phyloP scores from a whole-genome alignment of 2,888 invertebrate species.

The Cephus nigrinus region DNA sequence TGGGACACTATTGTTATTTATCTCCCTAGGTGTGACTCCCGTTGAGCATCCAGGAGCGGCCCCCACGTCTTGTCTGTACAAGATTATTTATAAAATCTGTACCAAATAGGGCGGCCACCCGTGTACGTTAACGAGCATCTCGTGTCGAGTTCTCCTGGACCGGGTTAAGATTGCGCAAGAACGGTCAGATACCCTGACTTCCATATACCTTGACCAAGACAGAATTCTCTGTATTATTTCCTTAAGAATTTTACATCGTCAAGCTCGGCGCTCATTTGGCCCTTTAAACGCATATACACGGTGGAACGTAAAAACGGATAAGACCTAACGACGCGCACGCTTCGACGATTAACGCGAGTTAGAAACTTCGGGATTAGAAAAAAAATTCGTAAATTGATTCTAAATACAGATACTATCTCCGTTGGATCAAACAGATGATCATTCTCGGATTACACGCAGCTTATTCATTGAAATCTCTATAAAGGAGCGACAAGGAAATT shows the following conservation, averaged over 20 bases:
- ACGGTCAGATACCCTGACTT: background rate
- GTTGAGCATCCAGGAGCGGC: constrained; percentile 29
- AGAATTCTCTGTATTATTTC: background rate
- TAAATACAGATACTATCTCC: background rate
- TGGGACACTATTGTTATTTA: constrained; percentile 48
- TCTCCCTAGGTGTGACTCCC: constrained; percentile 44
- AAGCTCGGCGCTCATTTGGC: background rate
- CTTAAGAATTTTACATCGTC: background rate
- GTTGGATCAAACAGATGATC: background rate
- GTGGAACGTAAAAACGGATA: background rate
- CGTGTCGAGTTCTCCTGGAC: background rate
- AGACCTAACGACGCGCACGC: background rate
- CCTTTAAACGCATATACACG: background rate
- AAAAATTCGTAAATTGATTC: background rate
- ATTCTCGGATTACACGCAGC: background rate
- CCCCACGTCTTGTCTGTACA: constrained; percentile 29
- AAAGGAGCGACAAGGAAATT: background rate
- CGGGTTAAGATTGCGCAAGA: background rate
- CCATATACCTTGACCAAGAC: background rate
- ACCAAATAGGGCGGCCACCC: constrained; percentile 34
- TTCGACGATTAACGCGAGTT: background rate
- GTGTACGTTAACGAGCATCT: constrained; percentile 33
- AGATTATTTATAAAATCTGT: constrained; percentile 44
- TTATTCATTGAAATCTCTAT: background rate
- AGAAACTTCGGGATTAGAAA: background rate